Percentiles rank a stretch among this genome's conserved stretches.
These are phyloP conservation scores for Drosophila serrata DNA, from an alignment of 1,140 invertebrate species.

Conservation along the genomic window DNA sequence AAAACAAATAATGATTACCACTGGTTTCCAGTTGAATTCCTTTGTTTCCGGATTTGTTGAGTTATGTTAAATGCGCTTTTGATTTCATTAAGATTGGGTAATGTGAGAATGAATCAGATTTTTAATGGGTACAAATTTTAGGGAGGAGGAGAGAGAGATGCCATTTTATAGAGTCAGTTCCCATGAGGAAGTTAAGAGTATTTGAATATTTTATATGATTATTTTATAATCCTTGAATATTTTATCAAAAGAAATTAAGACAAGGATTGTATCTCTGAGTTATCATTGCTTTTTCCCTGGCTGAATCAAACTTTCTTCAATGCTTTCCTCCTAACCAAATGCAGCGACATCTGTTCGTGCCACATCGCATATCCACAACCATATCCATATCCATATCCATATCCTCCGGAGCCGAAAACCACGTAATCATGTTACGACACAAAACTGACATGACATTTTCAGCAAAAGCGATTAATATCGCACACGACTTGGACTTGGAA, in stretches of 20 bases:
- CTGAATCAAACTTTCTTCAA: background rate
- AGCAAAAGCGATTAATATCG: slow-evolving; percentile 84
- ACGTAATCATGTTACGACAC: slow-evolving; percentile 83
- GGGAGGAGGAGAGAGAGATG: background rate
- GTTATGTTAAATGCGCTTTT: slow-evolving; percentile 20
- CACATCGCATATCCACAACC: slow-evolving; percentile 42
- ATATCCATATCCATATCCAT: slow-evolving; percentile 15
- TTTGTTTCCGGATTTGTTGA: slow-evolving; percentile 42
- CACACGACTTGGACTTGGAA: slow-evolving; percentile 65
- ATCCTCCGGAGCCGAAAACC: slow-evolving; percentile 47
- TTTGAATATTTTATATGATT: background rate
- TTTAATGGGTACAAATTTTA: slow-evolving; percentile 1
- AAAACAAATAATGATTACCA: slow-evolving; percentile 14
- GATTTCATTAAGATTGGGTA: slow-evolving; percentile 44
- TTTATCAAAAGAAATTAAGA: background rate
- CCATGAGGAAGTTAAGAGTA: background rate
- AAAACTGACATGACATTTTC: slow-evolving; percentile 84
- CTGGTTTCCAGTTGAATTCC: slow-evolving; percentile 57
- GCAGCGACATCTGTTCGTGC: slow-evolving; percentile 37
- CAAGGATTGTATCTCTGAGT: fast-evolving
- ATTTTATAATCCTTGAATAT: background rate
- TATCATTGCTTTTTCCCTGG: background rate
- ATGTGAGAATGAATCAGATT: slow-evolving; percentile 15
- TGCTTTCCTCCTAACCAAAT: slow-evolving; percentile 1
- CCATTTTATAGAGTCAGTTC: slow-evolving; percentile 3